A percentile compares a stretch with the other conserved stretches of the same genome.
Evolutionary conservation across 2,797 vertebrate genomes (phyloP).

Genomic region (Sebastes umbrosus): DNA sequence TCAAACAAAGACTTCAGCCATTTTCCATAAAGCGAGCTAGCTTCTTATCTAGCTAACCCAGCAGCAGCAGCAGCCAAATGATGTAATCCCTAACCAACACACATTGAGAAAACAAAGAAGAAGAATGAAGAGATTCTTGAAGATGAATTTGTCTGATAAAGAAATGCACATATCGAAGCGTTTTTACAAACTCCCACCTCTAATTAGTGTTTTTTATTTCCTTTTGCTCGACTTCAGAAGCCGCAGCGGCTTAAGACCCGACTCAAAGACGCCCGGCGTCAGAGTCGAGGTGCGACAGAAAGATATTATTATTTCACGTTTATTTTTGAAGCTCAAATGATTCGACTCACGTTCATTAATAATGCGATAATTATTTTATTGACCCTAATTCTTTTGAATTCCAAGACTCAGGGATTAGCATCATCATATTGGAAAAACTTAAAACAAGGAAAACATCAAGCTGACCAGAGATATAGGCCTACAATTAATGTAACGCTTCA

Average conservation of each 20-base stretch:
- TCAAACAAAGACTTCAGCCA: conserved; percentile 52
- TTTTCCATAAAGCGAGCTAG: conserved; percentile 53
- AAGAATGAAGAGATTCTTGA: conserved; percentile 7
- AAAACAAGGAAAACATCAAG: background rate
- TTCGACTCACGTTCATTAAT: background rate
- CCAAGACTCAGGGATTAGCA: background rate
- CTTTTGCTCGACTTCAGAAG: conserved; percentile 27
- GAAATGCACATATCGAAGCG: background rate
- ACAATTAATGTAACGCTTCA: background rate
- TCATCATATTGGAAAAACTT: background rate
- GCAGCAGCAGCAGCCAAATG: conserved; percentile 32
- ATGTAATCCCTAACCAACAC: conserved; percentile 64
- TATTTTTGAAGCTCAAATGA: conserved; percentile 8
- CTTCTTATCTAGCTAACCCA: conserved; percentile 48
- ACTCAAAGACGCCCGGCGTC: conserved; percentile 10
- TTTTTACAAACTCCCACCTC: conserved; percentile 20
- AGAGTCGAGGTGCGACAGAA: conserved; percentile 2
- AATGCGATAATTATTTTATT: background rate
- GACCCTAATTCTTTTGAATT: background rate
- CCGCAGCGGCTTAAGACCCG: background rate
- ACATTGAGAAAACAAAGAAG: conserved; percentile 49
- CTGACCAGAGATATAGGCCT: background rate
- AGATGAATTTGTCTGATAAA: conserved; percentile 1
- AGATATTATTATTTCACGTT: background rate
- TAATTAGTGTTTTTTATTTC: conserved; percentile 26